Conservation (phyloP, 37 sponge, comb jelly and placozoan genomes). For the Ianthella basta region DNA sequence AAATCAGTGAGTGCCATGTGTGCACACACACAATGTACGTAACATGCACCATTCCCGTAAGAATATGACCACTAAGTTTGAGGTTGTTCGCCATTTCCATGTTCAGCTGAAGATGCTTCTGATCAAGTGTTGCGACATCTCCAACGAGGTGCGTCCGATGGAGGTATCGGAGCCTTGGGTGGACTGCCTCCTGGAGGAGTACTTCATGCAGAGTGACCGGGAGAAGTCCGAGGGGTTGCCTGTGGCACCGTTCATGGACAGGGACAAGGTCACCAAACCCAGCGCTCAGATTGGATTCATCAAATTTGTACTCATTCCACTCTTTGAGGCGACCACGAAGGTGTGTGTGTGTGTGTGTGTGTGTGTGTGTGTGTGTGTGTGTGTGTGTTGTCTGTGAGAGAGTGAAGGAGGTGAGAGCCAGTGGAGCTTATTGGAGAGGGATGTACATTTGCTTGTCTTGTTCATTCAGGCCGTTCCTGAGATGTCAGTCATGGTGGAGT, state of each 20-base stretch:
- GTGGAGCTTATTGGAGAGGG: no score
- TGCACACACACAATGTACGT: neutral
- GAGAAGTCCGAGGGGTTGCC: slow-evolving; percentile 89
- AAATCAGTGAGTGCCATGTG: slow-evolving; percentile 19
- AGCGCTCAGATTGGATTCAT: slow-evolving; percentile 89
- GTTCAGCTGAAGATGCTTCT: slow-evolving; percentile 74
- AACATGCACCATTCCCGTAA: neutral
- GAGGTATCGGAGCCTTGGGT: slow-evolving; percentile 89
- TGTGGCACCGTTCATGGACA: slow-evolving; percentile 90
- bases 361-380: slow-evolving; percentile 32
- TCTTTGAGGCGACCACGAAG: slow-evolving; percentile 70
- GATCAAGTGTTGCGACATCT: slow-evolving; percentile 88
- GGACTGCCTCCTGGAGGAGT: slow-evolving; percentile 90
- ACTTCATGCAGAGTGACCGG: slow-evolving; percentile 83
- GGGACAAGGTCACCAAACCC: slow-evolving; percentile 87
- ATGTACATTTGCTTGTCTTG: no score
- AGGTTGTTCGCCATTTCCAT: neutral
- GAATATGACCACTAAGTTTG: no score
- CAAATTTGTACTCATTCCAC: slow-evolving; percentile 76
- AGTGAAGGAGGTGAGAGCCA: neutral
- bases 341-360: slow-evolving; percentile 50
- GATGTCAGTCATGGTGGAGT: slow-evolving; percentile 58
- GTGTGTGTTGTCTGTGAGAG: slow-evolving; percentile 14
- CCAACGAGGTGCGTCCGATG: slow-evolving; percentile 86
- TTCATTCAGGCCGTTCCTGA: slow-evolving; percentile 70